Evolutionary conservation across 2,888 invertebrate genomes (phyloP).

Genomic region (Campaea margaritaria): DNA sequence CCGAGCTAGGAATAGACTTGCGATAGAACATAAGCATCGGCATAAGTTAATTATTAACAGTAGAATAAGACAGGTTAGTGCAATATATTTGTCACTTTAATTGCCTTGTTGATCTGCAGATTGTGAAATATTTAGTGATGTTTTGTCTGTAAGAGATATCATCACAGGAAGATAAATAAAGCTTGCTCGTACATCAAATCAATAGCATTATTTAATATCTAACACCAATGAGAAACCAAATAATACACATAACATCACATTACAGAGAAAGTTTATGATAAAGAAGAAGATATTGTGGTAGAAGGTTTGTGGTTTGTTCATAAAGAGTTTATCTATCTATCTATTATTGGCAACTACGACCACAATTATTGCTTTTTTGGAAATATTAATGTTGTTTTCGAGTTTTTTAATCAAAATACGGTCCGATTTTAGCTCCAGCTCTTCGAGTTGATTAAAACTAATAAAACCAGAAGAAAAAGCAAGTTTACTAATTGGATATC

Average conservation of each 20-base stretch:
- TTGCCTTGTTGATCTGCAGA: slow-evolving; percentile 24
- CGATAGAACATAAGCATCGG: neutral
- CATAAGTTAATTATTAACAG: slow-evolving; percentile 12
- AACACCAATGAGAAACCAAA: neutral
- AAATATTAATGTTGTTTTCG: too few species aligned
- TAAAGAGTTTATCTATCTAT: too few species aligned
- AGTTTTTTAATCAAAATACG: too few species aligned
- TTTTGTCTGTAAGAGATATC: slow-evolving; percentile 15
- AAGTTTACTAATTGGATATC: slow-evolving; percentile 11
- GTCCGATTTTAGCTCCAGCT: neutral
- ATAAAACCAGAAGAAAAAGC: slow-evolving; percentile 1
- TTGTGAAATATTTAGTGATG: slow-evolving; percentile 18
- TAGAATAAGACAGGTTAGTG: slow-evolving; percentile 9
- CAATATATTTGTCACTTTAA: slow-evolving; percentile 28
- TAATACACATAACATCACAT: too few species aligned
- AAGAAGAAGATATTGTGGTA: too few species aligned
- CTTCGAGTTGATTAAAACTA: neutral
- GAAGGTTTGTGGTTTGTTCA: too few species aligned
- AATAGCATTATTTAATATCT: too few species aligned
- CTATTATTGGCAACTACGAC: too few species aligned
- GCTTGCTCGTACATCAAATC: neutral
- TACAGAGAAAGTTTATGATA: too few species aligned
- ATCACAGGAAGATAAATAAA: neutral
- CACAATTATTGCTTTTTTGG: too few species aligned
- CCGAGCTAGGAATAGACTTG: neutral